A percentile compares a stretch with the other conserved stretches of the same genome.
These are phyloP conservation scores for Lomographa bimaculata DNA, from an alignment of 2,888 invertebrate genomes.

Conservation along the genomic window DNA sequence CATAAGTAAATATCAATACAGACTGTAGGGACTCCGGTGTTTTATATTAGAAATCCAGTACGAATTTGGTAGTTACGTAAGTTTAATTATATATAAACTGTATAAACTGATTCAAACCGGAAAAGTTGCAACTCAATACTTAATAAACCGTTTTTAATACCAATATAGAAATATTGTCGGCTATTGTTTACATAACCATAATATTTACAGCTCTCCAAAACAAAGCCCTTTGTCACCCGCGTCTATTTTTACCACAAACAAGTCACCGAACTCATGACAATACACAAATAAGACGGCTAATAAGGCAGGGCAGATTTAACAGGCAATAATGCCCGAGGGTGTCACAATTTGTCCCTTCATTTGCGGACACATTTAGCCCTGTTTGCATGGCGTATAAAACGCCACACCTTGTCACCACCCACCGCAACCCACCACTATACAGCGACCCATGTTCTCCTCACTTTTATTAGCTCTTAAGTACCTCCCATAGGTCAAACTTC, in stretches of 20 bases:
- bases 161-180: too few species aligned
- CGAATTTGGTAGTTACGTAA: too few species aligned
- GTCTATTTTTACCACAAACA: conserved; percentile 42
- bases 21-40: too few species aligned
- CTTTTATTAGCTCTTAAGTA: conserved; percentile 4
- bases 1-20: too few species aligned
- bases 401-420: conserved; percentile 70
- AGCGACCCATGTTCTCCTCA: conserved; percentile 40
- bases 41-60: too few species aligned
- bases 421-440: conserved; percentile 44
- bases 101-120: too few species aligned
- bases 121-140: too few species aligned
- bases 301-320: conserved; percentile 59
- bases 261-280: conserved; percentile 49
- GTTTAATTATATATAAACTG: too few species aligned
- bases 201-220: conserved; percentile 12
- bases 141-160: too few species aligned
- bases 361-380: conserved; percentile 66
- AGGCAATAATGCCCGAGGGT: conserved; percentile 60
- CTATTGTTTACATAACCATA: conserved; percentile 9
- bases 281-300: conserved; percentile 42
- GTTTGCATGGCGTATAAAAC: conserved; percentile 74
- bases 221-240: conserved; percentile 33
- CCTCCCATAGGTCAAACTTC: conserved; percentile 38
- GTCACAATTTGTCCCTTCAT: conserved; percentile 72